Percentiles rank a stretch among this genome's conserved stretches.
These are phyloP conservation scores for Ceriagrion tenellum DNA, from an alignment of 2,888 invertebrate genomes.

Conservation along the genomic window DNA sequence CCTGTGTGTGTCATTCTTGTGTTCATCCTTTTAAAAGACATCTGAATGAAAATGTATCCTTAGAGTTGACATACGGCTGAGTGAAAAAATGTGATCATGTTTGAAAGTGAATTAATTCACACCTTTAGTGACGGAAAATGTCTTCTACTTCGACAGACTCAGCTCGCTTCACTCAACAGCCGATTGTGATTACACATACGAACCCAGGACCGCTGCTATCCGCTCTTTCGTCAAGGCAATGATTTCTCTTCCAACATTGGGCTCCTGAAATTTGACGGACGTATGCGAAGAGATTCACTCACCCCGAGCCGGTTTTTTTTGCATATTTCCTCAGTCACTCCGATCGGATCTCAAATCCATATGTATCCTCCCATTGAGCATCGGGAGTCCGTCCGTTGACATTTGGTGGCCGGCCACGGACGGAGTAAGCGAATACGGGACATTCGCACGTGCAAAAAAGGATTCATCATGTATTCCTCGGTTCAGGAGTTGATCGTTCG, in stretches of 20 bases:
- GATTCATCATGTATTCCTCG: constrained; percentile 15
- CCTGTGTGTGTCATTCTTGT: no score
- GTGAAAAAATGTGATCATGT: no score
- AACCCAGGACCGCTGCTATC: no score
- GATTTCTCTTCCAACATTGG: not conserved
- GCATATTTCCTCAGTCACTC: not conserved
- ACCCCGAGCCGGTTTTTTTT: not conserved
- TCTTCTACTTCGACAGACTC: not conserved
- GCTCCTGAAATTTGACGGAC: not conserved
- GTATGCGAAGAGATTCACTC: not conserved
- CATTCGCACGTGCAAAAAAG: constrained; percentile 16
- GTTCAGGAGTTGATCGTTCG: constrained; percentile 31
- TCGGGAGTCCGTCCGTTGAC: constrained; percentile 2
- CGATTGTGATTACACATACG: not conserved
- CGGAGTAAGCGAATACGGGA: not conserved
- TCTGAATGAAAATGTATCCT: no score
- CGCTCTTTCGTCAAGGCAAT: not conserved
- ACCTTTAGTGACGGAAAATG: no score
- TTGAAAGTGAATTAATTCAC: no score
- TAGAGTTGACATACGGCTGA: no score
- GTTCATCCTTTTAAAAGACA: no score
- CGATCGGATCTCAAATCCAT: constrained; percentile 17
- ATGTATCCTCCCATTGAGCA: not conserved
- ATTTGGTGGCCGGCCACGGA: not conserved
- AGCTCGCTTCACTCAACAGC: not conserved